Conservation (phyloP, 2,113 vertebrate species). For the Dendropsophus ebraccatus region DNA sequence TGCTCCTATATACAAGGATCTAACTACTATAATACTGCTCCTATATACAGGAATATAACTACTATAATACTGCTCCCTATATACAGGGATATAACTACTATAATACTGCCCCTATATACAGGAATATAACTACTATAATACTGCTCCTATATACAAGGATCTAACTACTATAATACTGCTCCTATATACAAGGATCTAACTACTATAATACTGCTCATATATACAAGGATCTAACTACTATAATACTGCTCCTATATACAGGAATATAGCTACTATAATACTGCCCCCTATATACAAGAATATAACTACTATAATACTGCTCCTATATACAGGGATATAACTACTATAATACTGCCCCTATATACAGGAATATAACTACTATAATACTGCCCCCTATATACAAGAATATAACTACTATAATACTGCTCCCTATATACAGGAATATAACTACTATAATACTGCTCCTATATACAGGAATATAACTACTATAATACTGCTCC, state of each 20-base stretch:
- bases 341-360: not conserved
- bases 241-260: not conserved
- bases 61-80: not conserved
- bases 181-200: not conserved
- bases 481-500: not conserved
- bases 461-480: not conserved
- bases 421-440: not conserved
- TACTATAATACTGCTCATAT: not conserved
- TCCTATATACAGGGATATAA: not conserved
- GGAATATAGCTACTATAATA: constrained; percentile 5
- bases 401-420: constrained; percentile 5
- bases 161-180: not conserved
- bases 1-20: not conserved
- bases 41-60: not conserved
- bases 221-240: not conserved
- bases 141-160: not conserved
- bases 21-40: not conserved
- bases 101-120: not conserved
- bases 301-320: constrained; percentile 1
- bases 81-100: not conserved
- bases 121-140: not conserved
- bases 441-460: not conserved
- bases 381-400: not conserved
- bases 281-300: not conserved
- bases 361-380: not conserved